Conservation (phyloP, 2,888 invertebrate species). For the Eupsilia transversa region DNA sequence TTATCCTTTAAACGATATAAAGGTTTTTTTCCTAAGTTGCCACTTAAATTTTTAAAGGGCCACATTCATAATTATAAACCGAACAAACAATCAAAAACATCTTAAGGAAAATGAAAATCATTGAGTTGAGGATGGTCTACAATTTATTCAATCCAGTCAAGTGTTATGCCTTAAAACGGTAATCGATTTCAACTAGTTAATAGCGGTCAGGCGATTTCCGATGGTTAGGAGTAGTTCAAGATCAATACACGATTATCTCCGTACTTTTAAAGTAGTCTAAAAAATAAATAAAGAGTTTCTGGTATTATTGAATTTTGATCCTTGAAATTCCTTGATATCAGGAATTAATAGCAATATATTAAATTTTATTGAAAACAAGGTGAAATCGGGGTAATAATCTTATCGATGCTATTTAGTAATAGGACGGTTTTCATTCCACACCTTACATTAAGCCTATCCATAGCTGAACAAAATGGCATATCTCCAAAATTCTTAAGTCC, state of each 20-base stretch:
- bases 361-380: background rate
- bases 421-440: background rate
- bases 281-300: background rate
- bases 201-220: conserved; percentile 2
- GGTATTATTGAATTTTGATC: background rate
- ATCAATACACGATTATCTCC: conserved; percentile 14
- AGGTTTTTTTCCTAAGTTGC: too few species aligned
- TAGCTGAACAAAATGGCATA: background rate
- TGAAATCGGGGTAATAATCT: background rate
- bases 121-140: background rate
- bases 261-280: background rate
- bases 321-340: background rate
- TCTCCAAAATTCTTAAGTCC: conserved; percentile 10
- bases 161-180: conserved; percentile 17
- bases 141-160: conserved; percentile 29
- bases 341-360: background rate
- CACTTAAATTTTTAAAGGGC: too few species aligned
- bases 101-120: too few species aligned
- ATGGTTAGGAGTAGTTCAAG: conserved; percentile 27
- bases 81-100: too few species aligned
- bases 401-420: background rate
- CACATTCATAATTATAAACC: too few species aligned
- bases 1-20: too few species aligned
- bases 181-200: conserved; percentile 8
- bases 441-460: too few species aligned